phyloP scores from a whole-genome alignment of 2,888 invertebrate genomes.

The Caenorhabditis virilis region DNA sequence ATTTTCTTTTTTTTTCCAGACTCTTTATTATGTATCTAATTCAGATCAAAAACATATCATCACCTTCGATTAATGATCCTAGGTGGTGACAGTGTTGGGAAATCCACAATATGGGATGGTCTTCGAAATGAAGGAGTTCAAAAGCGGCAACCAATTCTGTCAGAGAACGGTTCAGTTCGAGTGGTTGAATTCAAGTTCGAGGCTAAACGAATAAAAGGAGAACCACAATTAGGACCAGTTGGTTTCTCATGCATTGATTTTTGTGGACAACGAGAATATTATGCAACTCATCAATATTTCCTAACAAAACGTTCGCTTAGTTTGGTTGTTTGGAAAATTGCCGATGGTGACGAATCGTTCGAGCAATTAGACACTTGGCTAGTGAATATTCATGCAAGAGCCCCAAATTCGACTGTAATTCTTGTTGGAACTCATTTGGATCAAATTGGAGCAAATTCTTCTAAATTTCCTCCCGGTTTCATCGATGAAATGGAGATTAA shows the following conservation, averaged over 20 bases:
- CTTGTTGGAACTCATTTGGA: conserved; percentile 97
- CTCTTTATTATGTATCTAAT: no score
- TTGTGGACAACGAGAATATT: conserved; percentile 92
- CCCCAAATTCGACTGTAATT: conserved; percentile 92
- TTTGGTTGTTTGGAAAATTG: conserved; percentile 90
- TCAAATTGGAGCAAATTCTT: conserved; percentile 71
- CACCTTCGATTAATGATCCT: conserved; percentile 81
- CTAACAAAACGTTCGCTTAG: conserved; percentile 91
- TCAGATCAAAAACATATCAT: conserved; percentile 84
- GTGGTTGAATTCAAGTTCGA: conserved; percentile 93
- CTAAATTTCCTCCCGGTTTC: conserved; percentile 72
- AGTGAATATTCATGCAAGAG: conserved; percentile 90
- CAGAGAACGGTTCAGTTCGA: conserved; percentile 76
- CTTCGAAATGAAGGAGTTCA: conserved; percentile 42
- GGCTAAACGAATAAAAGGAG: conserved; percentile 58
- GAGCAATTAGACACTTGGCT: conserved; percentile 91
- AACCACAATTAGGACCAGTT: conserved; percentile 79
- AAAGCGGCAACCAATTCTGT: conserved; percentile 31
- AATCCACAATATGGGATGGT: conserved; percentile 70
- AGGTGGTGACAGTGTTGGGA: conserved; percentile 79
- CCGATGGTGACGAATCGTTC: conserved; percentile 87
- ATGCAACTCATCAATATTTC: conserved; percentile 98
- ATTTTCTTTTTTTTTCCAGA: background rate
- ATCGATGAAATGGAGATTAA: conserved; percentile 80
- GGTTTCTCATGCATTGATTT: conserved; percentile 94